phyloP scores from a whole-genome alignment of 2,888 invertebrate species.

The Eilema depressum region DNA sequence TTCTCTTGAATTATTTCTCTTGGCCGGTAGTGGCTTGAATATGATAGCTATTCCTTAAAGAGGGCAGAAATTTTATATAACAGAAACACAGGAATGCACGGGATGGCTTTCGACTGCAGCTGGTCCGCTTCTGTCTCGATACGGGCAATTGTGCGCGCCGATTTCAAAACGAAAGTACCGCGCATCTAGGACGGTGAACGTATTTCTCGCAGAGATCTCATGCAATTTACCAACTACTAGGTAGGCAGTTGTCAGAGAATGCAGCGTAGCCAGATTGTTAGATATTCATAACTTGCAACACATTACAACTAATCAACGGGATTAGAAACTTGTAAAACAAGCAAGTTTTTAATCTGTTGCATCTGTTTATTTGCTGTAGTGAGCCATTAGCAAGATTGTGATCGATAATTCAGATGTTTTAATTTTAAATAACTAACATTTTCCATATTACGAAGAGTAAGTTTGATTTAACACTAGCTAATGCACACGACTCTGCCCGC shows the following conservation, averaged over 20 bases:
- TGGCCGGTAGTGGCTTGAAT: neutral
- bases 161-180: slow-evolving; percentile 87
- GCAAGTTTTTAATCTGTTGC: slow-evolving; percentile 72
- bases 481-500: too few species aligned
- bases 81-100: slow-evolving; percentile 70
- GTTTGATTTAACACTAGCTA: neutral
- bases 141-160: slow-evolving; percentile 86
- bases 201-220: slow-evolving; percentile 84
- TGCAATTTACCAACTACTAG: slow-evolving; percentile 79
- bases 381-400: slow-evolving; percentile 40
- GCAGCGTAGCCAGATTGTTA: slow-evolving; percentile 76
- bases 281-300: slow-evolving; percentile 81
- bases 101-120: slow-evolving; percentile 68
- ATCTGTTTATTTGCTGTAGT: slow-evolving; percentile 57
- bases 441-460: neutral
- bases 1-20: neutral
- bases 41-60: neutral
- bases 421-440: slow-evolving; percentile 26
- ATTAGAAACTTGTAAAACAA: slow-evolving; percentile 67
- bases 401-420: slow-evolving; percentile 38
- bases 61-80: slow-evolving; percentile 31
- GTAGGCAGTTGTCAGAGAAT: slow-evolving; percentile 74
- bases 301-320: slow-evolving; percentile 62
- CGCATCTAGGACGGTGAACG: slow-evolving; percentile 87
- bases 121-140: slow-evolving; percentile 79